Evolutionary conservation across 2,888 invertebrate species (phyloP), one percentile per base, ranked within the genome.

Genomic region (Clistopyga incitator): DNA sequence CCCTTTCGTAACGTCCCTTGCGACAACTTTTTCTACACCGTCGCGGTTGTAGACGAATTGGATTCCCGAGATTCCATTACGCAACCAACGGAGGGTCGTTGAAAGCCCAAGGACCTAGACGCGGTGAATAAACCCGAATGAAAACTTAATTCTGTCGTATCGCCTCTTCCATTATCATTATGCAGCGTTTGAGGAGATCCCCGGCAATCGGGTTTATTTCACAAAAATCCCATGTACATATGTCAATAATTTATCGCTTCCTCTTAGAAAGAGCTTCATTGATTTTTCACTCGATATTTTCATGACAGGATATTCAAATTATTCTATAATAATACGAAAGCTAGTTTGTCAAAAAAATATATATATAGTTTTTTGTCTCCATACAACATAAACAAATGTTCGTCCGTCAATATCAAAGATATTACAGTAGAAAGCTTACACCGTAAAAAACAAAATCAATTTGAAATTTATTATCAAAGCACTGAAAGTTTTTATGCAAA

Each of bases 31-130:
- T n/a, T 50, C 34, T 18, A 29, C 18, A 45, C n/a, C 47, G 61
- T 64, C 78, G 52, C 56, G 38, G 29, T 75, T 42, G 42, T 50
- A 47, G 78, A 82, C 72, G 71, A 76, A 81, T 84, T 81, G 81
- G 81, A 83, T 80, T 77, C 70, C 23, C 56, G 61, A 54, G 54
- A 78, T 78, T 82, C 68, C 81, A 71, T 81, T 65, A 65, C 20
- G 50, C 45, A 59, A 80, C 15, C 54, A 15, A 52, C 25, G 23
- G 25, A 23, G 50, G 67, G 34, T 10, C 38, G 59, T 68, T 47
- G n/a, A 50, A 68, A 29, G 52, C 59, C n/a, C 34, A 74, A 42
- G 72, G 71, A 79, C 54, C 59, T 20, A 77, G 61, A 34, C 23
- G 68, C 23, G 34, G 15, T 8, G 34, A 10, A 1, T 13, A n/a